A percentile compares a stretch with the other conserved stretches of the same genome.
phyloP scores from a whole-genome alignment of 2,113 vertebrate species.

The Poeciliopsis prolifica region DNA sequence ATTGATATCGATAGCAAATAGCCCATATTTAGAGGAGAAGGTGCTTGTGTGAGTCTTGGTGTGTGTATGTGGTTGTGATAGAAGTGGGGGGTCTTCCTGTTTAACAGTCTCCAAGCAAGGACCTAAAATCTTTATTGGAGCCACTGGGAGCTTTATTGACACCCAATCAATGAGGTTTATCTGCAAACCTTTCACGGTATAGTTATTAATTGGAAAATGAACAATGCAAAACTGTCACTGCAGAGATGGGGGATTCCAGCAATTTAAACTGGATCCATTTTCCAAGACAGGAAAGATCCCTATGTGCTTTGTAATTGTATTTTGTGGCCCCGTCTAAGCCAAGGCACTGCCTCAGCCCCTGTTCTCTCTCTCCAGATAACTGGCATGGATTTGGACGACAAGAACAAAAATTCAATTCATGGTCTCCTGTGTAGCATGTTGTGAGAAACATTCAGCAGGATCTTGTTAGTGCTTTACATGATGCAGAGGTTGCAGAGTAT shows the following conservation, averaged over 20 bases:
- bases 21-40: slow-evolving; percentile 63
- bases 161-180: slow-evolving; percentile 66
- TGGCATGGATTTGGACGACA: slow-evolving; percentile 48
- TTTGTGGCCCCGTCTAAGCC: slow-evolving; percentile 38
- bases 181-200: slow-evolving; percentile 64
- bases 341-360: slow-evolving; percentile 9
- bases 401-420: slow-evolving; percentile 45
- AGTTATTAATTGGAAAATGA: slow-evolving; percentile 76
- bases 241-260: slow-evolving; percentile 54
- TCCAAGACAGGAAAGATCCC: slow-evolving; percentile 26
- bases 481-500: slow-evolving; percentile 41
- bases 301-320: slow-evolving; percentile 50
- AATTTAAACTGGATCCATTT: slow-evolving; percentile 60
- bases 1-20: slow-evolving; percentile 77
- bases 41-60: background rate
- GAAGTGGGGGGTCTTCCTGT: slow-evolving; percentile 40
- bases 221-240: slow-evolving; percentile 65
- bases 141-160: slow-evolving; percentile 71
- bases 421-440: slow-evolving; percentile 47
- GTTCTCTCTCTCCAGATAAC: slow-evolving; percentile 37
- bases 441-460: slow-evolving; percentile 43
- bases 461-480: slow-evolving; percentile 49
- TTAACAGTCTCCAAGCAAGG: slow-evolving; percentile 68
- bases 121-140: slow-evolving; percentile 37
- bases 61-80: background rate